These are phyloP conservation scores for Trachelus stipa DNA, from an alignment of 2,888 invertebrate species.

Conservation along the genomic window DNA sequence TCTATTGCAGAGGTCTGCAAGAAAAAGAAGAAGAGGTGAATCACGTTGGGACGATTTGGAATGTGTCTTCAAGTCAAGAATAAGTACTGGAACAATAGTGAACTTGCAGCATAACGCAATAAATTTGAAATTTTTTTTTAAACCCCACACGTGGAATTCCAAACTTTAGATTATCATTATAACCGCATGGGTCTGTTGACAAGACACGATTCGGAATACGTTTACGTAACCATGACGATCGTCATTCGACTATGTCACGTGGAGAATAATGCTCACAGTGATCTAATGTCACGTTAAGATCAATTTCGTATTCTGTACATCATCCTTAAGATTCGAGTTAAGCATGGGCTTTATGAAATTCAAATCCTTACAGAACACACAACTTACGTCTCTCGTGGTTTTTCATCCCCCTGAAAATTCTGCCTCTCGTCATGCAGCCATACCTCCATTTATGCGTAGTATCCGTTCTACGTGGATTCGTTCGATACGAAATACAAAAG, in stretches of 20 bases:
- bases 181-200: not conserved
- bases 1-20: not conserved
- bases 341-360: conserved; percentile 59
- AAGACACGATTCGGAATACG: not conserved
- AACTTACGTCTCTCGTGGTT: not conserved
- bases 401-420: not conserved
- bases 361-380: conserved; percentile 44
- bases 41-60: conserved; percentile 17
- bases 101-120: conserved; percentile 11
- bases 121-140: not conserved
- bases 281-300: conserved; percentile 25
- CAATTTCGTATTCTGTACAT: conserved; percentile 37
- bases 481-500: too few species aligned
- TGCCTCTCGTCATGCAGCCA: not conserved
- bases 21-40: conserved; percentile 2
- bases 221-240: not conserved
- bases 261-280: not conserved
- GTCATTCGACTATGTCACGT: not conserved
- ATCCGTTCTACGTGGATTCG: too few species aligned
- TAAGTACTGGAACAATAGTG: conserved; percentile 7
- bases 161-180: not conserved
- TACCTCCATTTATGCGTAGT: too few species aligned
- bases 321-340: conserved; percentile 57
- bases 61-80: conserved; percentile 15
- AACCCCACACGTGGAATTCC: conserved; percentile 33